A percentile compares a stretch with the other conserved stretches of the same genome.
Evolutionary conservation across 2,113 vertebrate genomes (phyloP).

Genomic region (Zingel zingel): DNA sequence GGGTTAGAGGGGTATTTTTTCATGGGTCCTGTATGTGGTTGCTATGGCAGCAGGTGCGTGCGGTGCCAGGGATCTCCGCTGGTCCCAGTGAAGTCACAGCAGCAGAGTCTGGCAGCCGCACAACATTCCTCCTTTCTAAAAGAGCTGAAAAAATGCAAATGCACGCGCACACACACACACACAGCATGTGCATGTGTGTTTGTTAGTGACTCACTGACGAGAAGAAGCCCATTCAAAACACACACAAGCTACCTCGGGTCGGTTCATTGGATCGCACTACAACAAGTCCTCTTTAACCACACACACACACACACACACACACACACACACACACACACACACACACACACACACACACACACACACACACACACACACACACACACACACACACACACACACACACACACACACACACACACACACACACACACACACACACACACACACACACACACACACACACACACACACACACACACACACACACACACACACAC

Average conservation of each 20-base stretch:
- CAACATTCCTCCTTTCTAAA: constrained; percentile 68
- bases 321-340: background rate
- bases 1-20: constrained; percentile 13
- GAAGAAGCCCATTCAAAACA: background rate
- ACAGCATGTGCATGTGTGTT: background rate
- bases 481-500: background rate
- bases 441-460: background rate
- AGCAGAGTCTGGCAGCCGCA: constrained; percentile 63
- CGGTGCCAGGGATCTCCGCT: constrained; percentile 66
- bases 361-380: background rate
- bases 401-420: constrained; percentile 1
- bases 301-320: background rate
- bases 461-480: background rate
- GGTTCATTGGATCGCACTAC: constrained; percentile 20
- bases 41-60: constrained; percentile 68
- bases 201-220: background rate
- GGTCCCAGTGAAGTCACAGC: constrained; percentile 73
- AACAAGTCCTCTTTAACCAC: background rate
- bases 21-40: constrained; percentile 64
- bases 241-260: constrained; percentile 3
- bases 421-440: background rate
- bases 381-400: background rate
- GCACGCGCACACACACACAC: constrained; percentile 31
- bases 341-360: constrained; percentile 14
- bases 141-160: constrained; percentile 48